Conservation (phyloP, 2,888 invertebrate genomes). For the Eupithecia exiguata region DNA sequence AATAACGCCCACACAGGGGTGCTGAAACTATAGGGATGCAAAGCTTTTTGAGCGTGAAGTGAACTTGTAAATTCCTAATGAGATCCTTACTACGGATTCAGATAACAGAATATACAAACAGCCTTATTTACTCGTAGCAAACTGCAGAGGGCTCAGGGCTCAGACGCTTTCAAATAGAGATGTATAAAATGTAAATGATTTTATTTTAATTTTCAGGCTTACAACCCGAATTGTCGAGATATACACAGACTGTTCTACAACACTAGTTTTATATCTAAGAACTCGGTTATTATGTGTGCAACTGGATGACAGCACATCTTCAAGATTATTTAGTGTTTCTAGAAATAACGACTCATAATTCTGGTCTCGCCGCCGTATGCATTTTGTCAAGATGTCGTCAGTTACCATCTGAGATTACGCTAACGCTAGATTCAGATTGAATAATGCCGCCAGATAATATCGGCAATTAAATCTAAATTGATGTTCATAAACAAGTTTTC, state of each 20-base stretch:
- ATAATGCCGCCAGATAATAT: slow-evolving; percentile 34
- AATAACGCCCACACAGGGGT: slow-evolving; percentile 53
- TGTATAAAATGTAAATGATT: neutral
- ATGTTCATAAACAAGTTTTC: slow-evolving; percentile 39
- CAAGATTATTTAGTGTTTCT: neutral
- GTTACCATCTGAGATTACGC: slow-evolving; percentile 1
- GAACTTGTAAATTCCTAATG: slow-evolving; percentile 42
- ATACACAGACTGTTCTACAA: neutral
- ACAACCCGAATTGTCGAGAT: neutral
- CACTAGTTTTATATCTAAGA: neutral
- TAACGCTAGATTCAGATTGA: slow-evolving; percentile 25
- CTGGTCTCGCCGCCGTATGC: neutral
- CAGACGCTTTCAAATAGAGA: neutral
- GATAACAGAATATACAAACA: slow-evolving; percentile 18
- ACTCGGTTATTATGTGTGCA: neutral
- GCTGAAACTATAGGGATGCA: slow-evolving; percentile 34
- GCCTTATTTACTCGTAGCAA: too few species aligned
- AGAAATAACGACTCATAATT: neutral
- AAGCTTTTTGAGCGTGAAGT: slow-evolving; percentile 37
- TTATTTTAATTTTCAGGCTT: neutral
- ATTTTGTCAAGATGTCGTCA: slow-evolving; percentile 15
- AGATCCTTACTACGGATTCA: slow-evolving; percentile 28
- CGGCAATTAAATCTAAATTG: slow-evolving; percentile 38
- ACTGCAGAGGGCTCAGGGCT: slow-evolving; percentile 7
- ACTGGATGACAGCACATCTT: neutral